Evolutionary conservation across 1,140 invertebrate species (phyloP), one percentile per base, ranked within the genome.

Genomic region (Meloidogyne hapla): DNA sequence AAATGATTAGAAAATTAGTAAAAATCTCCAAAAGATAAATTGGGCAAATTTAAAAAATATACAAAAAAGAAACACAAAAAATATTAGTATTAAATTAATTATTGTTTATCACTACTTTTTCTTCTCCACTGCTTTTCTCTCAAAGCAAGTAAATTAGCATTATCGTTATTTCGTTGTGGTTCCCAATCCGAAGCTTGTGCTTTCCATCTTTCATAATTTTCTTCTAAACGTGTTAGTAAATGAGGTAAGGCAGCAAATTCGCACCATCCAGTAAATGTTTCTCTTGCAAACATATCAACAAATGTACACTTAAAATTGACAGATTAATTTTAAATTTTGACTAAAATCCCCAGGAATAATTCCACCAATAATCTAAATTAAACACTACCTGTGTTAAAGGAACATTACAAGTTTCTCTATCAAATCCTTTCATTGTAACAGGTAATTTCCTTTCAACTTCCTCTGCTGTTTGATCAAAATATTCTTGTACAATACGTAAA

Each of bases 351-450:
- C n/a, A n/a, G n/a, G n/a, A n/a, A n/a, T n/a, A n/a, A n/a, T n/a
- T n/a, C n/a, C n/a, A n/a, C n/a, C n/a, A n/a, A n/a, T n/a, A n/a
- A n/a, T 48, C 42, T 9, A 23, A 48, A 15, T 33, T 70, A 56
- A 2, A 63, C 28, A 33, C 33, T 38, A 73, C 70, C 70, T 73
- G 83, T 4, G 84, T 87, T 4, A 80, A 66, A n/a, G 85, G 83
- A 28, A 87, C 77, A 48, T 86, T 86, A 76, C 85, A 86, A n/a
- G 84, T 85, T 21, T 81, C 79, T n/a, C 85, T 69, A 63, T 86
- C 86, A 74, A 86, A 86, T 5, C 87, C 79, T 48, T 83, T 84
- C 86, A 86, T 87, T 9, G 85, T 87, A 15, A 87, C 56, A 1
- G 85, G 85, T 13, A 87, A 76, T 18, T 69, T 80, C 67, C 85